Base-by-base conservation (phyloP, 2,888 invertebrate genomes). In the Phalera bucephala region DNA sequence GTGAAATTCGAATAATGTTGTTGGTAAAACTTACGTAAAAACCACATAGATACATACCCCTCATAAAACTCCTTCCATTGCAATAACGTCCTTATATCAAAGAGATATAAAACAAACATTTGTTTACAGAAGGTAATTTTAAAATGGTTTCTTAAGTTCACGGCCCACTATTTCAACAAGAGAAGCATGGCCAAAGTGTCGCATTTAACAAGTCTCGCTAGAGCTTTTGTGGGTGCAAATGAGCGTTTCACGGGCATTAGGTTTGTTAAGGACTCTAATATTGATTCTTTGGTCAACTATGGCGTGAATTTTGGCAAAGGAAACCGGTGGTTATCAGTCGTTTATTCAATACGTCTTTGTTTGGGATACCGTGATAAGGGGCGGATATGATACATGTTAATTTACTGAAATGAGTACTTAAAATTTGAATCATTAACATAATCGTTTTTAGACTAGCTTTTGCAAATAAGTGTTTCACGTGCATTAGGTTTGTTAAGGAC, bases 1-100 rank as follows among this genome's bases (percentile, higher is more conserved):
- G 84, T 84, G 72, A 84, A 84, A 83, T 80, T 70, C 66, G 66
- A 64, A 76, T 80, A 72, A 77, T 52, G 54, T 59, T 75, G 70
- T 72, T 72, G 72, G 63, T 67, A 64, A 72, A 73, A 68, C 64
- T 67, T 27, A 40, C n/a, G 42, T 45, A 53, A 52, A 39, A 48
- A 59, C 52, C 41, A 54, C 36, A 8, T 36, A 52, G 39, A 8
- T 5, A 9, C 0, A 2, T 34, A n/a, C 12, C 7, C 23, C 0
- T 4, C 3, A 14, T 2, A 23, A 33, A 45, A 8, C 2, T 10
- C 5, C 4, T 2, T 3, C 1, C 13, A 15, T 4, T 10, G 3
- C 0, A 55, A 27, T 29, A 14, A 30, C 9, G 27, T 2, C 45
- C 35, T 38, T 63, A 52, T 1, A 0, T 0, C 31, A 0, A 21